phyloP scores from a whole-genome alignment of 2,888 invertebrate genomes.

The Ormyrus thymus region DNA sequence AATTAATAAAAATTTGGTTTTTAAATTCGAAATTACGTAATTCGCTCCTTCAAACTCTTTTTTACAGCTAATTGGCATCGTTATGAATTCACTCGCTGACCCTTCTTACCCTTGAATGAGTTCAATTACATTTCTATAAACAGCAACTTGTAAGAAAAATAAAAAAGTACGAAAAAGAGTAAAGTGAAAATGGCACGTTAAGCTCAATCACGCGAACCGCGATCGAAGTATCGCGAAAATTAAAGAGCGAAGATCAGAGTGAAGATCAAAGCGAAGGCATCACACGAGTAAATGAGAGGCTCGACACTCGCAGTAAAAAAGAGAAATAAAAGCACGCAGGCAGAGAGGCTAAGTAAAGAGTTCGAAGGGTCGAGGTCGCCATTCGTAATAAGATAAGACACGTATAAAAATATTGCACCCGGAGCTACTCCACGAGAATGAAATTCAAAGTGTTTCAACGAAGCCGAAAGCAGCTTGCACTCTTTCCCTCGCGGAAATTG shows the following conservation, averaged over 20 bases:
- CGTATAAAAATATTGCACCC: constrained; percentile 21
- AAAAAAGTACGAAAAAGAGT: no score
- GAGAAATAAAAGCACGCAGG: neutral
- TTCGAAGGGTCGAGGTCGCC: neutral
- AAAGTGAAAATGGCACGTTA: no score
- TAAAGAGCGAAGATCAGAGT: constrained; percentile 41
- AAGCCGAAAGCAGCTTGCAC: neutral
- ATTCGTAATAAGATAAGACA: constrained; percentile 37
- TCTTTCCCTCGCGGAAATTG: constrained; percentile 31
- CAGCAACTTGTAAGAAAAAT: no score
- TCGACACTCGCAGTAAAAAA: neutral
- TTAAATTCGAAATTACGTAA: no score
- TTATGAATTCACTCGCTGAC: no score
- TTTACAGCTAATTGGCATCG: no score
- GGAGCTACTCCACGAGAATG: neutral
- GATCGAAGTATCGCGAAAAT: neutral
- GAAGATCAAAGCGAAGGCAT: constrained; percentile 33
- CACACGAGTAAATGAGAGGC: constrained; percentile 20
- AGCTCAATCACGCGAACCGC: constrained; percentile 10
- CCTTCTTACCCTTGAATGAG: no score
- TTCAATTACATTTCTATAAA: no score
- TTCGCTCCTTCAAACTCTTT: no score
- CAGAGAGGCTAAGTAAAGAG: neutral
- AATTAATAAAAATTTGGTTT: no score
- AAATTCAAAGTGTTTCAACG: constrained; percentile 31